Evolutionary conservation across 2,888 invertebrate genomes (phyloP).

Genomic region (Volucella zonaria): DNA sequence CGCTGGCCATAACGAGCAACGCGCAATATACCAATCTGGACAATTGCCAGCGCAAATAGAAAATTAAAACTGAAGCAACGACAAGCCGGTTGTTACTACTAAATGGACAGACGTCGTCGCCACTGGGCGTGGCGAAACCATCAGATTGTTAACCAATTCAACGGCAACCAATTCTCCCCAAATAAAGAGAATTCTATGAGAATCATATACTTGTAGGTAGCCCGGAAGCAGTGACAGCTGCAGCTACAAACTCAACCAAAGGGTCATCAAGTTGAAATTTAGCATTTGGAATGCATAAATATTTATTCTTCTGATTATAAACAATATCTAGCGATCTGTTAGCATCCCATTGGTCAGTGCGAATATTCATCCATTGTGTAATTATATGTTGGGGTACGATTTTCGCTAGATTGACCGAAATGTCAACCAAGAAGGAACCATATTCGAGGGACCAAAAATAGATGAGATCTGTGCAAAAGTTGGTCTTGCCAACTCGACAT

Average conservation of each 20-base stretch:
- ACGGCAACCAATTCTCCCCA: constrained; percentile 6
- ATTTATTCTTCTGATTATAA: constrained; percentile 32
- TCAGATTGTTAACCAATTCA: constrained; percentile 17
- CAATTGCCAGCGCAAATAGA: constrained; percentile 50
- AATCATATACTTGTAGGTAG: background rate
- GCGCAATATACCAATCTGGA: constrained; percentile 59
- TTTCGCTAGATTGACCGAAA: constrained; percentile 42
- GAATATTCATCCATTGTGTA: background rate
- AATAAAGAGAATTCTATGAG: constrained; percentile 24
- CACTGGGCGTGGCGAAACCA: constrained; percentile 27
- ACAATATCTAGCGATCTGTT: constrained; percentile 33
- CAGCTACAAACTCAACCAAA: background rate
- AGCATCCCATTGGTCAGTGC: constrained; percentile 38
- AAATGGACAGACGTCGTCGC: constrained; percentile 14
- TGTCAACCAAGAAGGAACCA: constrained; percentile 47
- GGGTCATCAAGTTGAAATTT: constrained; percentile 38
- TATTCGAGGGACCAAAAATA: constrained; percentile 21
- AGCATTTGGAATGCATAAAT: constrained; percentile 4
- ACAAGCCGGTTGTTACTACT: constrained; percentile 14
- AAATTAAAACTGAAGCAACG: constrained; percentile 29
- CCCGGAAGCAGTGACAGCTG: constrained; percentile 40
- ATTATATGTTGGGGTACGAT: constrained; percentile 34
- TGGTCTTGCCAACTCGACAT: background rate
- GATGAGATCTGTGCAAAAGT: background rate
- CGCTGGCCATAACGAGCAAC: constrained; percentile 49